Evolutionary conservation across 2,888 invertebrate genomes (phyloP).

Genomic region (Tinea semifulvella): DNA sequence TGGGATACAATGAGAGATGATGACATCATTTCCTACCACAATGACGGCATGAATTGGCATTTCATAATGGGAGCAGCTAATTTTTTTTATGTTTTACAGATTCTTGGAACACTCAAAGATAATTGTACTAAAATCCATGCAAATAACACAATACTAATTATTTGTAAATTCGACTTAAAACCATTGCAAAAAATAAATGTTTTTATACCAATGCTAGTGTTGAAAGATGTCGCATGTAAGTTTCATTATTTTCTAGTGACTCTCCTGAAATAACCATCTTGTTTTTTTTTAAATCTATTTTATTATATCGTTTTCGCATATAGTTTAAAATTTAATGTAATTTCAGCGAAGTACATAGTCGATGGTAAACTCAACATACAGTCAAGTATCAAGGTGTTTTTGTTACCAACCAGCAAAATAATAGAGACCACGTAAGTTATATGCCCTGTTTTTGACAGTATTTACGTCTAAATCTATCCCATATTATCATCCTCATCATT

Average conservation of each 20-base stretch:
- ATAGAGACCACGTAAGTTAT: slow-evolving; percentile 23
- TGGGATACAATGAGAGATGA: too few relatives aligned
- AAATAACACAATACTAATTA: not conserved
- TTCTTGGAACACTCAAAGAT: not conserved
- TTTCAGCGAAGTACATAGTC: slow-evolving; percentile 23
- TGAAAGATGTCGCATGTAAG: slow-evolving; percentile 10
- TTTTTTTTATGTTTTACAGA: not conserved
- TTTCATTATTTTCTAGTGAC: not conserved
- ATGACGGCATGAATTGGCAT: too few relatives aligned
- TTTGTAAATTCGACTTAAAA: not conserved
- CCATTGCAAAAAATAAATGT: not conserved
- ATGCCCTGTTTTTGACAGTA: too few relatives aligned
- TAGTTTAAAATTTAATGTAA: too few relatives aligned
- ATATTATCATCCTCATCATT: too few relatives aligned
- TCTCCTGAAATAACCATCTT: too few relatives aligned
- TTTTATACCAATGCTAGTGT: not conserved
- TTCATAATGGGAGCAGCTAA: too few relatives aligned
- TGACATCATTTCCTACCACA: too few relatives aligned
- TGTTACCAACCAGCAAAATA: slow-evolving; percentile 18
- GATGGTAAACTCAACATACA: slow-evolving; percentile 22
- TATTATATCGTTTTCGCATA: too few relatives aligned
- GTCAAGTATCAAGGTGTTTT: slow-evolving; percentile 26
- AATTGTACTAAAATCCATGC: not conserved
- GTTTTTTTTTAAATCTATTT: not conserved
- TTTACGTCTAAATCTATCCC: too few relatives aligned